Conservation (phyloP, 2,888 invertebrate genomes). For the Philereme vetulata region DNA sequence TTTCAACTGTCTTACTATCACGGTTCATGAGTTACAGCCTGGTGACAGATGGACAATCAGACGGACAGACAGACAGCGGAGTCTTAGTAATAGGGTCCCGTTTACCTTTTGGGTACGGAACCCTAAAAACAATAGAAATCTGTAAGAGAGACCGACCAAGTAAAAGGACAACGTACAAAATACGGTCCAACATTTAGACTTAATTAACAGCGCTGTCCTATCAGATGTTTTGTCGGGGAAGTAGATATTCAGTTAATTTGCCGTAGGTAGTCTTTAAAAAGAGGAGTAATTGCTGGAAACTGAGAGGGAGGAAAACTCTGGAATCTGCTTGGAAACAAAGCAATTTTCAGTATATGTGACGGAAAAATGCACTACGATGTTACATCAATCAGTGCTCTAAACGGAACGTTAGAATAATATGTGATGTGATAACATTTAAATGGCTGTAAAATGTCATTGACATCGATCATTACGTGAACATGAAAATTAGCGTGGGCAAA, state of each 20-base stretch:
- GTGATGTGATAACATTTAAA: no score
- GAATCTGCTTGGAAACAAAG: not conserved
- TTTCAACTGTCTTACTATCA: no score
- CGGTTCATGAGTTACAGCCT: no score
- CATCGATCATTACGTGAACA: no score
- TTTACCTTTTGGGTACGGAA: no score
- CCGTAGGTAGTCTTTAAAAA: slow-evolving; percentile 45
- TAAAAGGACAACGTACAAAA: slow-evolving; percentile 34
- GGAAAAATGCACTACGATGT: not conserved
- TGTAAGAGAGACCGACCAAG: slow-evolving; percentile 26
- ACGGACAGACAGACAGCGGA: no score
- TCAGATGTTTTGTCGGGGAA: slow-evolving; percentile 38
- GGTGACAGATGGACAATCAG: no score
- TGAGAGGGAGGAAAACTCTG: slow-evolving; percentile 10
- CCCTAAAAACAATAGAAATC: slow-evolving; percentile 28
- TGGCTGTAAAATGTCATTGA: no score
- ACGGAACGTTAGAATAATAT: no score
- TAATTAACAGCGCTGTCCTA: slow-evolving; percentile 40
- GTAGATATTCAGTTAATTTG: slow-evolving; percentile 53
- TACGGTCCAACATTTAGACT: slow-evolving; percentile 36
- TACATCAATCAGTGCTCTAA: no score
- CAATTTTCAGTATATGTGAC: not conserved
- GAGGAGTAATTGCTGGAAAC: slow-evolving; percentile 46
- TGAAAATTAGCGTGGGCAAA: no score
- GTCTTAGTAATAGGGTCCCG: no score